Conservation (phyloP, 2,888 invertebrate genomes). For the Thecophora atra region DNA sequence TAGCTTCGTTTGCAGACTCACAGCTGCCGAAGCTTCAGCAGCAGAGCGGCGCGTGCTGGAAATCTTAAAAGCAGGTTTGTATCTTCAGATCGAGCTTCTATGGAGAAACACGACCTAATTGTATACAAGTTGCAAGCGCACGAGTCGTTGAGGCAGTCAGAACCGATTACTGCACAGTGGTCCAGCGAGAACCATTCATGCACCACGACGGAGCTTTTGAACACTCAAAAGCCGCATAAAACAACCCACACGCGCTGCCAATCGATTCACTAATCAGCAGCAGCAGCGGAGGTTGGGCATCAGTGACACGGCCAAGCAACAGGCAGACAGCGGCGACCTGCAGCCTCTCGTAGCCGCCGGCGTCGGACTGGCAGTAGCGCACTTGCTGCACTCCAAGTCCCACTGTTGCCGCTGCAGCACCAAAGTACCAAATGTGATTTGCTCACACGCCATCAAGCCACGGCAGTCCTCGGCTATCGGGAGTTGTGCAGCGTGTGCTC, state of each 20-base stretch:
- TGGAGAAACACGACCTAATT: background rate
- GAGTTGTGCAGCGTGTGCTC: conserved; percentile 44
- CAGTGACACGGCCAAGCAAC: background rate
- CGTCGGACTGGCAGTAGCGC: conserved; percentile 23
- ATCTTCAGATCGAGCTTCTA: too few relatives aligned
- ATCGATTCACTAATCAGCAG: conserved; percentile 24
- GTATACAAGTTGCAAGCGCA: conserved; percentile 25
- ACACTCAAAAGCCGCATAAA: background rate
- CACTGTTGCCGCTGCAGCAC: conserved; percentile 23
- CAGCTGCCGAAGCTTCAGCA: background rate
- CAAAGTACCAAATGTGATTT: conserved; percentile 1
- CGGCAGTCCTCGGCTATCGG: conserved; percentile 16
- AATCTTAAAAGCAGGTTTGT: too few relatives aligned
- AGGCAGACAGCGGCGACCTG: background rate
- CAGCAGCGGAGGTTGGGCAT: background rate
- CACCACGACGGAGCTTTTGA: background rate
- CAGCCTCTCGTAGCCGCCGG: conserved; percentile 13
- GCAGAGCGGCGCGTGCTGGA: background rate
- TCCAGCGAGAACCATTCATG: background rate
- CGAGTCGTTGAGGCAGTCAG: conserved; percentile 8
- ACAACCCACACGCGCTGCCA: conserved; percentile 34
- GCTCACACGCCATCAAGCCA: background rate
- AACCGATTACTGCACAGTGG: background rate
- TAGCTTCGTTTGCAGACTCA: background rate
- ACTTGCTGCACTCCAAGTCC: conserved; percentile 35